phyloP scores from a whole-genome alignment of 2,888 invertebrate species.

The Orgyia antiqua region DNA sequence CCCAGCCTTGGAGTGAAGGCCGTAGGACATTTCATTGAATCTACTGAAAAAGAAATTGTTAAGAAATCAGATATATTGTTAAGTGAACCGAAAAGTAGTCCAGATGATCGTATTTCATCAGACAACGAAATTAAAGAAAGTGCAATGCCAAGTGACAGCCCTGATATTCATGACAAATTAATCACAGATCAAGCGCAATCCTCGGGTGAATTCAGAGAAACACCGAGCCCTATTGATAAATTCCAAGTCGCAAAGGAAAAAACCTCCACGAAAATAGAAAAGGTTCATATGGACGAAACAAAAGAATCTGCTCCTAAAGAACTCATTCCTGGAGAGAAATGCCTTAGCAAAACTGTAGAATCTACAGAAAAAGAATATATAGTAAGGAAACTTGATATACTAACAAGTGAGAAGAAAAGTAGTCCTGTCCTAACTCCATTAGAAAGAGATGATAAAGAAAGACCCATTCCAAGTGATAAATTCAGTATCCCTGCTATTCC shows the following conservation, averaged over 20 bases:
- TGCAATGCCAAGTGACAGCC: slow-evolving; percentile 2
- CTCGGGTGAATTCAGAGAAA: neutral
- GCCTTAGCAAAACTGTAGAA: too few relatives aligned
- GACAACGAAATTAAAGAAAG: neutral
- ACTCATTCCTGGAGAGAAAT: too few relatives aligned
- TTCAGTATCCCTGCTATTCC: neutral
- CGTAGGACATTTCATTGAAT: slow-evolving; percentile 4
- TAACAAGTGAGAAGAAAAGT: neutral
- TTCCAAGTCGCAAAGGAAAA: slow-evolving; percentile 6
- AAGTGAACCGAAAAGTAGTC: slow-evolving; percentile 7
- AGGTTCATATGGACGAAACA: neutral
- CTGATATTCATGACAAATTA: slow-evolving; percentile 3
- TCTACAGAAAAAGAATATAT: neutral
- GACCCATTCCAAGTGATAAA: slow-evolving; percentile 3
- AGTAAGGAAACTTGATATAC: neutral
- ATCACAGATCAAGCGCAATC: slow-evolving; percentile 1
- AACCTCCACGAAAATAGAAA: neutral
- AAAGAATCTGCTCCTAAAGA: too few relatives aligned
- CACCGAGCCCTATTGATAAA: neutral
- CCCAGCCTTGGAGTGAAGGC: neutral
- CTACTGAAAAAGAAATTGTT: slow-evolving; percentile 6
- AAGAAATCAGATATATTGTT: slow-evolving; percentile 3
- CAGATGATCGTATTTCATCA: neutral
- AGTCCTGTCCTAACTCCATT: slow-evolving; percentile 5
- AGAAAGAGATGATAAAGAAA: slow-evolving; percentile 6